A percentile compares a stretch with the other conserved stretches of the same genome.
Evolutionary conservation across 2,797 vertebrate genomes (phyloP).

Genomic region (Malacoraja senta): DNA sequence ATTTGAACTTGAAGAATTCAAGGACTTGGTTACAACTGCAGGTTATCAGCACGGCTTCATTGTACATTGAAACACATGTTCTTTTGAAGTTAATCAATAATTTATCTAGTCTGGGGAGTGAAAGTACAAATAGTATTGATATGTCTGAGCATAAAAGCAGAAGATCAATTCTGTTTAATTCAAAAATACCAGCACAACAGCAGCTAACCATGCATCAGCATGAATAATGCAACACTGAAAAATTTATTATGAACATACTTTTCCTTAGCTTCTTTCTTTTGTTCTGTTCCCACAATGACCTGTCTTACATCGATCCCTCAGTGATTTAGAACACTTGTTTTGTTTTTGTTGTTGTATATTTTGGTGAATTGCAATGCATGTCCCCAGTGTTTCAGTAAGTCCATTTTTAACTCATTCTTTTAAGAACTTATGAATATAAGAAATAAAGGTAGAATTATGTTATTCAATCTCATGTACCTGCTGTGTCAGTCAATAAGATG

Average conservation of each 20-base stretch:
- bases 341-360: background rate
- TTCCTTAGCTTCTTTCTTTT: background rate
- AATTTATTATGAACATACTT: conserved; percentile 27
- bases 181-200: conserved; percentile 17
- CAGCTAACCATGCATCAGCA: conserved; percentile 15
- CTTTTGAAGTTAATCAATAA: conserved; percentile 32
- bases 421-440: too few relatives aligned
- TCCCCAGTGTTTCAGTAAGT: background rate
- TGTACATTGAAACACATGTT: conserved; percentile 33
- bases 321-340: conserved; percentile 8
- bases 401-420: background rate
- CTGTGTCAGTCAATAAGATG: too few relatives aligned
- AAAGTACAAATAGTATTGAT: conserved; percentile 34
- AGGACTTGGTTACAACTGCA: conserved; percentile 26
- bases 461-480: too few relatives aligned
- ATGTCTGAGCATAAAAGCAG: conserved; percentile 29
- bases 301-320: background rate
- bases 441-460: too few relatives aligned
- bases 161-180: conserved; percentile 32
- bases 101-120: conserved; percentile 30
- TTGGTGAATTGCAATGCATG: background rate
- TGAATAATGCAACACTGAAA: conserved; percentile 14
- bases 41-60: conserved; percentile 4
- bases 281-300: background rate
- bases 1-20: conserved; percentile 28